phyloP scores from a whole-genome alignment of 2,888 invertebrate genomes.

The Zygogramma bicolorata region DNA sequence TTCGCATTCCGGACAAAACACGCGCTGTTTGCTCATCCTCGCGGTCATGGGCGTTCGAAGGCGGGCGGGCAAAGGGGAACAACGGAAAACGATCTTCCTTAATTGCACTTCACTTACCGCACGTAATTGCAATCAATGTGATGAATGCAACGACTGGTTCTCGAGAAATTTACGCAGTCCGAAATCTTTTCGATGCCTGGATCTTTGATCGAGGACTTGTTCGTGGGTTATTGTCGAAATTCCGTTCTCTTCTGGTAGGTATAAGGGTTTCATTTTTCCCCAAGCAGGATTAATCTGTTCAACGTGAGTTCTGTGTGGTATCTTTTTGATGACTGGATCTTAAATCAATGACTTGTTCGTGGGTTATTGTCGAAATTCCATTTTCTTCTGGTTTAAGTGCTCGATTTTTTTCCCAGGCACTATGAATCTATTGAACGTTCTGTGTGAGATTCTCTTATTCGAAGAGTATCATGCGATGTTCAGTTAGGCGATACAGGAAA shows the following conservation, averaged over 20 bases:
- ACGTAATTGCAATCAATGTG: conserved; percentile 26
- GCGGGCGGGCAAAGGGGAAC: conserved; percentile 17
- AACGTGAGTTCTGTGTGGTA: too few species aligned
- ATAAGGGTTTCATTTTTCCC: background rate
- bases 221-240: background rate
- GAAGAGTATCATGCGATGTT: too few species aligned
- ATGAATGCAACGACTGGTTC: conserved; percentile 20
- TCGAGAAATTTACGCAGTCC: conserved; percentile 19
- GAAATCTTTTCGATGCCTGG: conserved; percentile 6
- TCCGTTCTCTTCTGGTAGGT: too few species aligned
- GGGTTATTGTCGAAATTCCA: too few species aligned
- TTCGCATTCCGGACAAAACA: conserved; percentile 66
- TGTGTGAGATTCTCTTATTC: too few species aligned
- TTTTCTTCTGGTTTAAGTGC: too few species aligned
- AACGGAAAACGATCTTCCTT: conserved; percentile 23
- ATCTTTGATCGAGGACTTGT: background rate
- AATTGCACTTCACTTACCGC: conserved; percentile 28
- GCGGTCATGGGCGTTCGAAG: conserved; percentile 51
- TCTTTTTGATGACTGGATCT: too few species aligned
- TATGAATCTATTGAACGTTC: too few species aligned
- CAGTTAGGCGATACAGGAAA: too few species aligned
- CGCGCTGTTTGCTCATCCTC: conserved; percentile 65
- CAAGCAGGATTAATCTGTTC: too few species aligned
- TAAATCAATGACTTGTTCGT: too few species aligned
- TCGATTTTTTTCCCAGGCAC: too few species aligned